Conservation (phyloP, 2,113 vertebrate genomes). For the Pungitius pungitius region DNA sequence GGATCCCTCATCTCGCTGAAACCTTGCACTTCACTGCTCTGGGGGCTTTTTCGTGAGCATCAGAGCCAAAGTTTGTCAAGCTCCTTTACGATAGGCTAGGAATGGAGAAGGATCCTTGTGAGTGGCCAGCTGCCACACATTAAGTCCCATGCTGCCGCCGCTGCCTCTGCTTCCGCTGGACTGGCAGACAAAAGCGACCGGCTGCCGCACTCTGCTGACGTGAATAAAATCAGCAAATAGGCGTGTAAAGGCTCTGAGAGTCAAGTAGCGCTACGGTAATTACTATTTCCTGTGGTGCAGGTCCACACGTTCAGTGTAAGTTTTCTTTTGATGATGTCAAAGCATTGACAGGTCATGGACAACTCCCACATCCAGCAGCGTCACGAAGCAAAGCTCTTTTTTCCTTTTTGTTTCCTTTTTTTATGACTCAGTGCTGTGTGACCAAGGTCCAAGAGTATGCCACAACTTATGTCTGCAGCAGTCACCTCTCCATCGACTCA, state of each 20-base stretch:
- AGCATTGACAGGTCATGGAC: slow-evolving; percentile 14
- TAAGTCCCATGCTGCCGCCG: neutral
- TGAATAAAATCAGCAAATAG: neutral
- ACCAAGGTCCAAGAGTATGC: slow-evolving; percentile 9
- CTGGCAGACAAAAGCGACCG: neutral
- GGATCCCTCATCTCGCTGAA: slow-evolving; percentile 22
- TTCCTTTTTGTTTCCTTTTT: neutral
- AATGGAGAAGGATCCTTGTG: neutral
- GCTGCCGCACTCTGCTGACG: slow-evolving; percentile 6
- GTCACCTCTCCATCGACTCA: neutral
- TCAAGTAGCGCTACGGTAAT: slow-evolving; percentile 2
- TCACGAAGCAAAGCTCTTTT: slow-evolving; percentile 1
- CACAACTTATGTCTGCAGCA: slow-evolving; percentile 2
- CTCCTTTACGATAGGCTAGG: neutral
- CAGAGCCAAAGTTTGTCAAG: slow-evolving; percentile 1
- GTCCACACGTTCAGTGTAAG: neutral
- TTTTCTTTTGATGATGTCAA: slow-evolving; percentile 12
- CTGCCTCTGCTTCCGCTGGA: neutral
- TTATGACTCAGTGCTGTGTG: slow-evolving; percentile 8
- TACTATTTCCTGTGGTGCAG: slow-evolving; percentile 1
- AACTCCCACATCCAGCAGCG: neutral
- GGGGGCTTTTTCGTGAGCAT: neutral
- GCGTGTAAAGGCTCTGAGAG: slow-evolving; percentile 7
- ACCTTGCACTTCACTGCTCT: slow-evolving; percentile 9
- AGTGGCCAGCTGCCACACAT: slow-evolving; percentile 1